These are phyloP conservation scores for Arremon brunneinucha DNA, from an alignment of 2,797 vertebrate species.

Conservation along the genomic window DNA sequence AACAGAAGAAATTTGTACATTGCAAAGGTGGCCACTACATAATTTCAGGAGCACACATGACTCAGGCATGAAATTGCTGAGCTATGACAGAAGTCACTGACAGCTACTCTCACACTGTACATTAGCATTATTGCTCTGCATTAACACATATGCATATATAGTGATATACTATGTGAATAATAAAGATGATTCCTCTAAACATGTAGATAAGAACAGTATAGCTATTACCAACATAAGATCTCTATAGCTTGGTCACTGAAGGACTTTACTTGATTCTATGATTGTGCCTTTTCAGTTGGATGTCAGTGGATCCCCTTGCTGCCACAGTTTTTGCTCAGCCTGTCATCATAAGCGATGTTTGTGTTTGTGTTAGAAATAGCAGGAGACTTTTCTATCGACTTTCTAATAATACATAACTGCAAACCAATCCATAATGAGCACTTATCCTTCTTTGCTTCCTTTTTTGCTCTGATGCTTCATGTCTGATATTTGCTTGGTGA, in stretches of 20 bases:
- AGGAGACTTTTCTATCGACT: slow-evolving; percentile 34
- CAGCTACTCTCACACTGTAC: not conserved
- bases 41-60: not conserved
- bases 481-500: not conserved
- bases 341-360: slow-evolving; percentile 31
- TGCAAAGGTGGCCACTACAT: not conserved
- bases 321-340: not conserved
- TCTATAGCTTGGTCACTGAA: not conserved
- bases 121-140: not conserved
- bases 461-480: slow-evolving; percentile 26
- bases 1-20: not conserved
- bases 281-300: not conserved
- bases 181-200: not conserved
- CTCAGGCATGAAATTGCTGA: not conserved
- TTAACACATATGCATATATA: not conserved
- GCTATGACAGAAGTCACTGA: not conserved
- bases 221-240: not conserved
- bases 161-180: not conserved
- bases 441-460: slow-evolving; percentile 19
- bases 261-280: not conserved
- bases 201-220: not conserved
- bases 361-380: slow-evolving; percentile 47
- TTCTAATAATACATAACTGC: slow-evolving; percentile 25
- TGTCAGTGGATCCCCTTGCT: slow-evolving; percentile 1
- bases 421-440: slow-evolving; percentile 35